Base-by-base conservation (phyloP, 2,113 vertebrate species). In the Ifrita kowaldi region DNA sequence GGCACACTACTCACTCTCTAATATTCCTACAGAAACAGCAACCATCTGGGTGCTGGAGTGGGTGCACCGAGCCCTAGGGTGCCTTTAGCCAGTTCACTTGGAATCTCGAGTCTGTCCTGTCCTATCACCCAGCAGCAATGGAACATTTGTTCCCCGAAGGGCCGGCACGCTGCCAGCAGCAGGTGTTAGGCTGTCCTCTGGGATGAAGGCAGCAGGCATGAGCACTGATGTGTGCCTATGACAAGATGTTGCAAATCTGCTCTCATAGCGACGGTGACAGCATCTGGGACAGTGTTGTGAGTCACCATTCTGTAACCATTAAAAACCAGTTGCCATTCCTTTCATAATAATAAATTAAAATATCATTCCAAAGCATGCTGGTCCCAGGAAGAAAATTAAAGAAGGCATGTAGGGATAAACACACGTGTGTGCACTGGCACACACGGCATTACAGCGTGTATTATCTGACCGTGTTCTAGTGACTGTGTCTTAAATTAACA, bases 191-290 rank as follows among this genome's bases (percentile, higher is more conserved):
- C 98, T 97, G 97, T 99, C 98, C 98, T 97, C 98, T 98, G 98
- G 98, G 98, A 98, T 95, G 95, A 92, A 98, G 97, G 98, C 97
- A 97, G 98, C 98, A 98, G 98, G 98, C 97, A 65, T 95, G 98
- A 97, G 98, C 98, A 98, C 97, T 98, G 98, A 98, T 98, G 98
- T 98, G 98, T 98, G 98, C 97, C 98, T 95, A 33, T 90, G 98
- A 98, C 98, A 98, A 98, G 98, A 98, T 98, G 98, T 97, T 98
- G 97, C 97, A 97, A 98, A 98, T 98, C 98, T 98, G 98, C 97
- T 98, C 82, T 65, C 67, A 76, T 97, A 97, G 96, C 28, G 63
- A 96, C 92, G 60, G 96, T 94, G 97, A 98, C 97, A 98, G 98
- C 98, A 98, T 98, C 98, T 99, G 98, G 98, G 97, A 97, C 88